Evolutionary conservation across 2,888 invertebrate genomes (phyloP).

Genomic region (Sympetrum striolatum): DNA sequence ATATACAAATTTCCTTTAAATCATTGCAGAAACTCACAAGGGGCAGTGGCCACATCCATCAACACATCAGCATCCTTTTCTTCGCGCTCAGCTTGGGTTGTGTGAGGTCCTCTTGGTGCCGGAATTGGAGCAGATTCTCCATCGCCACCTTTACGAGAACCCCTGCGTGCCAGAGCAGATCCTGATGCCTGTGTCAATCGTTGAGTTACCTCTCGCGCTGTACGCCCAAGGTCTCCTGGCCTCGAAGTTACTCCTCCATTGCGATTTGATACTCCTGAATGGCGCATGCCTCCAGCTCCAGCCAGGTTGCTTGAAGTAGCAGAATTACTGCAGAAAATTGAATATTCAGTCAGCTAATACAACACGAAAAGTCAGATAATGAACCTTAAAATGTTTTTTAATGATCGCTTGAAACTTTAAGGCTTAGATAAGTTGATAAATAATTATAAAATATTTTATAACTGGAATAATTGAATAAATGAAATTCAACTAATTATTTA

Average conservation of each 20-base stretch:
- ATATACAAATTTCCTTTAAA: too few species aligned
- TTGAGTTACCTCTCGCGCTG: slow-evolving; percentile 46
- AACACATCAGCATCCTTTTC: slow-evolving; percentile 60
- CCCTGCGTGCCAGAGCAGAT: neutral
- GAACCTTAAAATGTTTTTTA: too few species aligned
- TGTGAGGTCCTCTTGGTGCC: slow-evolving; percentile 19
- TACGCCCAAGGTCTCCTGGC: slow-evolving; percentile 44
- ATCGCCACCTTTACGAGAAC: neutral
- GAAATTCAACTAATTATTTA: too few species aligned
- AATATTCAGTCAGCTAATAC: too few species aligned
- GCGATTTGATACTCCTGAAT: neutral
- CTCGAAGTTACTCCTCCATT: neutral
- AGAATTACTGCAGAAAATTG: neutral
- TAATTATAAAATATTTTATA: too few species aligned
- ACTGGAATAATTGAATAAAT: too few species aligned
- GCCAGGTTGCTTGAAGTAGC: neutral
- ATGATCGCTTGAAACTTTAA: neutral
- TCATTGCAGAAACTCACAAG: slow-evolving; percentile 58
- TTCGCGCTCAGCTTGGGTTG: slow-evolving; percentile 57
- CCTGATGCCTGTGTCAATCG: slow-evolving; percentile 22
- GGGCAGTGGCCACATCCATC: slow-evolving; percentile 61
- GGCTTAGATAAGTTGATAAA: neutral
- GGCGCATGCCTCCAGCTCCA: neutral
- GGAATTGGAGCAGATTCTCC: slow-evolving; percentile 28
- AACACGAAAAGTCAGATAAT: too few species aligned